Evolutionary conservation across 1,140 invertebrate species (phyloP), one percentile per base, ranked within the genome.

Genomic region (Mylabris phalerata): DNA sequence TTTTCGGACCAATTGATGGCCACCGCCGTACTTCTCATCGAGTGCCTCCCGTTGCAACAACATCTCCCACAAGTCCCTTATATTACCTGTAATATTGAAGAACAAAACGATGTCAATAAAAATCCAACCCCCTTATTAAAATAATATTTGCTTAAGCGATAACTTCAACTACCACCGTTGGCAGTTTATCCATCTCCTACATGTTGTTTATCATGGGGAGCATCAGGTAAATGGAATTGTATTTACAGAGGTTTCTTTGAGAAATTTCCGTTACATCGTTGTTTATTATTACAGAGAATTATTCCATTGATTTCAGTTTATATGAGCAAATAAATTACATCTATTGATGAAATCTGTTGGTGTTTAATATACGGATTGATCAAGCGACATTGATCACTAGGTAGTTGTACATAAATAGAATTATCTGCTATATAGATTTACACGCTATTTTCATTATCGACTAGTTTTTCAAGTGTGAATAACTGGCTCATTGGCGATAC

Each of bases 1-100:
- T 73, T 88, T 88, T 63, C 86, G 81, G 25, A 84, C 84, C 25
- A 88, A 77, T 59, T 85, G 80, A 70, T 87, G 85, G 7, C 78
- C 77, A 32, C 32, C 71, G 55, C 32, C 71, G 55, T 72, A 51
- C 48, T 71, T 62, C 41, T 67, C 64, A 40, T 78, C 79, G 4
- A 80, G 70, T 10, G 79, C 77, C 57, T 83, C 81, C 63, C 80
- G 80, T 58, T 81, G 79, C 9, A 82, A 73, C 40, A 83, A 68
- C 13, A 83, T 62, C 24, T 83, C 81, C 66, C 82, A 83, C 41
- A 84, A 61, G 26, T 80, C 78, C 27, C 76, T 72, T 4, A 79
- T 68, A 59, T 70, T 75, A 71, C 68, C 67, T 71, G 69, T 48
- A 71, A 73, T 50, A 50, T 61, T 10, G 52, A 45, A 50, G 13